Base-by-base conservation (phyloP, 2,888 invertebrate genomes). In the Hetaerina titia region DNA sequence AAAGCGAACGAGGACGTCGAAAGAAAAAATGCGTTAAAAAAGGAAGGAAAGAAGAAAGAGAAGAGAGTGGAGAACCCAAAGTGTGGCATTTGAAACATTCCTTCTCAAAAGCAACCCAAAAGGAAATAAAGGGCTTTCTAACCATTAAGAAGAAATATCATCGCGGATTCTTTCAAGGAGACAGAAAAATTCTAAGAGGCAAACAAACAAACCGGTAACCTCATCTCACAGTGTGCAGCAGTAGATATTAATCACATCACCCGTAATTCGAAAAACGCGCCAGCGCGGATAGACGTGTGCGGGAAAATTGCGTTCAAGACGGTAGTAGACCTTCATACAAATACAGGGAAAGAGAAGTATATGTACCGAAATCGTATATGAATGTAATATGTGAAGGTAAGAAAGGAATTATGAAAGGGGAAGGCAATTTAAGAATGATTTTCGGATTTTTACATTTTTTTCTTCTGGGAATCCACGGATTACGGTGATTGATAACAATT, bases 161-260 rank as follows among this genome's bases (percentile, higher is more conserved):
- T 63, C 64, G 25, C 60, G 63, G 45, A n/a, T 31, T 15, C 90
- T 88, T 88, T 88, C 56, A 13, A 15, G 60, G 60, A 90, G 60
- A 90, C 60, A 15, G 57, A 90, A 60, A 60, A 90, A 63, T 31
- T 60, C 31, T 45, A 90, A 63, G 25, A 25, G 45, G 64, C 45
- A 90, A 31, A 63, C 90, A 31, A 25, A 60, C 63, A 90, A n/a
- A 17, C 90, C 6, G 25, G 90, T 25, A 31, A 64, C 64, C 90
- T 88, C 90, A 90, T 64, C 60, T 63, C 63, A 90, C 64, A 57
- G 31, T 90, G 19, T 63, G 90, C 25, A 64, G 90, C 90, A 64
- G 63, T 64, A 90, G 90, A 90, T 90, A 63, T 90, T 90, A 63
- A 90, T 90, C 90, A 19, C 90, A 90, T 90, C 90, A 64, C 64